Base-by-base conservation (phyloP, 1,140 invertebrate genomes). In the Dreissena polymorpha region DNA sequence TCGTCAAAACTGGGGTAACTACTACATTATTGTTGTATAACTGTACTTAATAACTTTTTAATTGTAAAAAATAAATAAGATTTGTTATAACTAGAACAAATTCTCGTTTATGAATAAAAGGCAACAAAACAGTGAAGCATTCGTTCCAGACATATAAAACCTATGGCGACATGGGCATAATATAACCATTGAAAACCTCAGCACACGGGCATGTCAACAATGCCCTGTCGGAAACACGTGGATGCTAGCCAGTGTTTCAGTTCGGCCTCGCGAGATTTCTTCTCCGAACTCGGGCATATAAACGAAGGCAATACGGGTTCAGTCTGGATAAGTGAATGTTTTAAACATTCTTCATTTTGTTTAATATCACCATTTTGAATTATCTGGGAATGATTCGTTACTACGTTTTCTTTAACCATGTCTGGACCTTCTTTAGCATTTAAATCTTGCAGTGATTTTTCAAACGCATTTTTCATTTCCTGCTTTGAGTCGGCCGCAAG, bases 211-310 rank as follows among this genome's bases (percentile, higher is more conserved):
- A 88, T 82, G 39, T 64, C 53, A 64, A 53, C 49, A n/a, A 69
- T 63, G 18, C 80, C 85, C 29, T 75, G 63, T 50, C 18, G 21
- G 80, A 86, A 85, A 63, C 60, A 71, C 27, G 83, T 71, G 23
- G 29, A 81, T 13, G 84, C 27, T 23, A 89, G 73, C 88, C 87
- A 84, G 27, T 89, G 80, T 71, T 88, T 86, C 63, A 87, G 60
- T 27, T 87, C 87, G 50, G 84, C 83, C 77, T 87, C 65, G 68
- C 86, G 68, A 53, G 87, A 86, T 82, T 86, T 87, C 57, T 78
- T 60, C 70, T 87, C 75, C 5, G 86, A 86, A 70, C 85, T 86
- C 60, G 84, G 87, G 67, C 88, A 88, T 8, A 88, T 49, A 65
- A 83, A 88, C 27, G 72, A 25, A 13, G 87, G 87, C 25, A 88